These are phyloP conservation scores for Podilymbus podiceps DNA, from an alignment of 2,113 vertebrate genomes.

Conservation along the genomic window DNA sequence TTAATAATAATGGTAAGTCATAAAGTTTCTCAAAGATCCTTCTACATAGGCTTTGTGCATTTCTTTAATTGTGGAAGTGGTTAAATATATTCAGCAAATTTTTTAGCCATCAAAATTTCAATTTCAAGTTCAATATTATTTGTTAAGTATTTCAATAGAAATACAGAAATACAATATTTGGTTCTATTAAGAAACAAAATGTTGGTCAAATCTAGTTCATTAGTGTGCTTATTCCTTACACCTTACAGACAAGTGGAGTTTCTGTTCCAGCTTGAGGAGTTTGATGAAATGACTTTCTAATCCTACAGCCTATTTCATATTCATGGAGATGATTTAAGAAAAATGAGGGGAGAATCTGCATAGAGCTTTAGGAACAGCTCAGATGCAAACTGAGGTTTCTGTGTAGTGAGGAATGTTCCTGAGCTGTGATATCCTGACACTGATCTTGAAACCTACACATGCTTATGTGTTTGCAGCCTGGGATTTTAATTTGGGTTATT, in stretches of 20 bases:
- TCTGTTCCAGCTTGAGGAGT: not conserved
- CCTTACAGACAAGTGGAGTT: not conserved
- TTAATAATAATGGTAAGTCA: not conserved
- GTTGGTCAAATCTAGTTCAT: not conserved
- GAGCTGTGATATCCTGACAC: not conserved
- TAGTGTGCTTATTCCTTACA: not conserved
- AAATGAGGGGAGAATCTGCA: not conserved
- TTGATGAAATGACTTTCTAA: conserved; percentile 22
- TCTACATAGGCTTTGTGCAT: not conserved
- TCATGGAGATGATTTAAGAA: not conserved
- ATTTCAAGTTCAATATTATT: not conserved
- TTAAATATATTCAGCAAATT: not conserved
- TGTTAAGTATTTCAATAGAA: not conserved
- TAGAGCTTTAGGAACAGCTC: not conserved
- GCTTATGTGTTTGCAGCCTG: not conserved
- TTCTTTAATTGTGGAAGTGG: not conserved
- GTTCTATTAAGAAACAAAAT: not conserved
- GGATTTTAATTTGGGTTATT: not conserved
- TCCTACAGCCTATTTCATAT: conserved; percentile 25
- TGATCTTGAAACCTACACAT: not conserved
- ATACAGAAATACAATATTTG: not conserved
- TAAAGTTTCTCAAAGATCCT: not conserved
- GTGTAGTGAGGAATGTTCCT: not conserved
- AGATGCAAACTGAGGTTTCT: not conserved
- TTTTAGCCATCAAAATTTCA: not conserved